Conservation (phyloP, 2,888 invertebrate genomes). For the Eueremaeus valkanovi region DNA sequence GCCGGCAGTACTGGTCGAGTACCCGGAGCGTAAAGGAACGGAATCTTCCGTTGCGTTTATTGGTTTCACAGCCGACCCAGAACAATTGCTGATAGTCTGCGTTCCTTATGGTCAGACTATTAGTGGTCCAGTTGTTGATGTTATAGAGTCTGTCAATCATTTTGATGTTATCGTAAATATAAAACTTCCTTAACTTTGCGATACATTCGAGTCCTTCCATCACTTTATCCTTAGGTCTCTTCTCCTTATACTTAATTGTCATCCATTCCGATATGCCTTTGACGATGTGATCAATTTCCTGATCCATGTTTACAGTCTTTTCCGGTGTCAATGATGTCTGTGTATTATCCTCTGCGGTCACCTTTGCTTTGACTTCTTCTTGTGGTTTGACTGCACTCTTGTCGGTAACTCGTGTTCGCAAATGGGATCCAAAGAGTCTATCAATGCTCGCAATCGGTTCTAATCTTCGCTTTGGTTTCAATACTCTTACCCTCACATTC, state of each 20-base stretch:
- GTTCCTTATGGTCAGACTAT: slow-evolving; percentile 11
- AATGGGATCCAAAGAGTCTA: neutral
- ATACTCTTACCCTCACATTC: no score
- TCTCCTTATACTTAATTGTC: neutral
- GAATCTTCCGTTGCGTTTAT: neutral
- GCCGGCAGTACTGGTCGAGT: slow-evolving; percentile 11
- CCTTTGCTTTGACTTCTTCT: neutral
- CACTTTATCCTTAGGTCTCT: neutral
- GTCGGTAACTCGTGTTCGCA: neutral
- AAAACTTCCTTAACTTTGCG: slow-evolving; percentile 19
- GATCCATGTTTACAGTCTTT: neutral
- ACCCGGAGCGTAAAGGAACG: neutral
- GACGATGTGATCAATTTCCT: neutral
- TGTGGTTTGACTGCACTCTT: no score
- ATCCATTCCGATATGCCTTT: slow-evolving; percentile 7
- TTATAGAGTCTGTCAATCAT: neutral
- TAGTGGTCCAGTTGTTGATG: neutral
- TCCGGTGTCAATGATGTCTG: neutral
- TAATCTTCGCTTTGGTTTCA: neutral
- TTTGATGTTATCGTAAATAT: slow-evolving; percentile 16
- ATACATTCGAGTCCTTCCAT: slow-evolving; percentile 12
- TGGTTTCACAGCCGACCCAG: neutral
- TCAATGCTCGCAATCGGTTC: neutral
- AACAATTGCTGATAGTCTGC: slow-evolving; percentile 16
- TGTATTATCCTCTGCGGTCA: neutral